Conservation (phyloP, 2,113 vertebrate species). For the Crotophaga sulcirostris region DNA sequence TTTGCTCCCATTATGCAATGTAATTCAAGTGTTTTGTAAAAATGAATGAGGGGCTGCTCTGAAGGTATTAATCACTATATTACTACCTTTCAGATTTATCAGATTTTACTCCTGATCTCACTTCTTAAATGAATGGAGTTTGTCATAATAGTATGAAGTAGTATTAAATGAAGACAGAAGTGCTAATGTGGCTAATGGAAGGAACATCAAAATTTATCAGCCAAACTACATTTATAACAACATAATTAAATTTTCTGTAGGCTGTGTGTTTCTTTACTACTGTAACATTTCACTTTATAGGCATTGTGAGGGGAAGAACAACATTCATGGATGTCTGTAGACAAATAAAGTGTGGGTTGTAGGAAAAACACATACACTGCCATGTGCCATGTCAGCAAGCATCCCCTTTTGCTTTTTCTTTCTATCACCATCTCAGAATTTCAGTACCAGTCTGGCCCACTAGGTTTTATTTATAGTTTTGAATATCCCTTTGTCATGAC, state of each 20-base stretch:
- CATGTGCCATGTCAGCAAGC: background rate
- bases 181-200: background rate
- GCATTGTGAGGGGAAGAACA: background rate
- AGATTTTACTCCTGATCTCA: background rate
- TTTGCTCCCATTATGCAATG: background rate
- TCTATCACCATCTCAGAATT: background rate
- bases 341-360: background rate
- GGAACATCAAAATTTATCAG: background rate
- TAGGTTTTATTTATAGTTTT: slow-evolving; percentile 13
- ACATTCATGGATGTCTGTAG: background rate
- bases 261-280: background rate
- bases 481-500: background rate
- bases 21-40: background rate
- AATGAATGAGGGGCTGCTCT: background rate
- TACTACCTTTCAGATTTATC: background rate
- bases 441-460: background rate
- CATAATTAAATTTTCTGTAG: background rate
- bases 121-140: background rate
- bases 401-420: background rate
- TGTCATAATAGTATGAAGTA: background rate
- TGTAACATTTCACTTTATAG: background rate
- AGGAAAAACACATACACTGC: background rate
- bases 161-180: background rate
- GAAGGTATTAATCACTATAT: background rate
- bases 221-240: background rate